Conservation (phyloP, 2,113 vertebrate genomes). For the Leptobrachium ailaonicum region DNA sequence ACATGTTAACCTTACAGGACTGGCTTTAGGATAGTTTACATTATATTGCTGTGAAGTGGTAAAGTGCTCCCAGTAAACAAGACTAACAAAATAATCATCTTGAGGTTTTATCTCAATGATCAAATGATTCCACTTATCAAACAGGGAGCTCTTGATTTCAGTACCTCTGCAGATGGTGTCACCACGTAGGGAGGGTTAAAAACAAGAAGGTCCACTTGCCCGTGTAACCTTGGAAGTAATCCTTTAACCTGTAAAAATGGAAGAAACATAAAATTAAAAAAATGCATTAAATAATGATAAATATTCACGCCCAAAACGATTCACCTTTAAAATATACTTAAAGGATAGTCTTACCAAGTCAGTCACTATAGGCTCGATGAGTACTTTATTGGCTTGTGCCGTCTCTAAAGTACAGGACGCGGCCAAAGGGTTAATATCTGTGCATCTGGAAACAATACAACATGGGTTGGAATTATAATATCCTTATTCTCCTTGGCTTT, state of each 20-base stretch:
- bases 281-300: no score
- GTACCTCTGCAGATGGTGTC: constrained; percentile 89
- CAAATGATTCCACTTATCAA: no score
- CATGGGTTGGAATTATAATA: neutral
- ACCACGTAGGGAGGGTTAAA: constrained; percentile 96
- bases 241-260: constrained; percentile 69
- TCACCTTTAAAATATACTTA: no score
- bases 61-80: no score
- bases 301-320: no score
- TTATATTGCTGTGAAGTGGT: no score
- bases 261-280: constrained; percentile 1
- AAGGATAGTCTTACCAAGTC: constrained; percentile 77
- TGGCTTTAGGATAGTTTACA: no score
- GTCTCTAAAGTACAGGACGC: constrained; percentile 82
- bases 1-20: no score
- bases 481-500: no score
- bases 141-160: no score
- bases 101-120: no score
- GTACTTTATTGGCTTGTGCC: constrained; percentile 73
- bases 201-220: constrained; percentile 86
- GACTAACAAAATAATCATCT: no score
- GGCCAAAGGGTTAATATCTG: constrained; percentile 85
- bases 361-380: constrained; percentile 83
- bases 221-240: constrained; percentile 78
- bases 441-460: constrained; percentile 75